Evolutionary conservation across 2,797 vertebrate genomes (phyloP), one percentile per base, ranked within the genome.

Genomic region (Hydrocynus forskahlii): DNA sequence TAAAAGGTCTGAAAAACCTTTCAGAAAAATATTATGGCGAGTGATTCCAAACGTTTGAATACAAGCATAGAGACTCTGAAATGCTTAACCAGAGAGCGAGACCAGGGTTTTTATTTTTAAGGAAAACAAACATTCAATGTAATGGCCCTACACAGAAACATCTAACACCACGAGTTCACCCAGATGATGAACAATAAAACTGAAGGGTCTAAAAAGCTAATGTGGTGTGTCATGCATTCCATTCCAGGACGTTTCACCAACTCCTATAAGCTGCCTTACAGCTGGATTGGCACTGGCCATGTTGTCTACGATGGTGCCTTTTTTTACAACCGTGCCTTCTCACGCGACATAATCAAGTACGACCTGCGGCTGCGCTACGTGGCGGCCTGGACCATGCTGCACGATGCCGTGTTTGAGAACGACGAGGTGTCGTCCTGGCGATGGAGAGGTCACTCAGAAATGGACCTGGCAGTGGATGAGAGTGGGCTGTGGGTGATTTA

Each of bases 401-500:
- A 98, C 0, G 96, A 99, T 0, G 97, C 96, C 1, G 93, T 96
- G 85, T 92, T 97, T 0, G 93, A 93, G 16, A 82, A 79, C 16
- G 97, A 98, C 83, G 96, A 96, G 5, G 93, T 95, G 9, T 95
- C 96, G 0, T 95, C 96, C 0, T 97, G 96, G 97, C 92, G 95
- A 76, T 97, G 97, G 97, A 94, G 90, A 54, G 97, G 97, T 64
- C 95, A 96, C 88, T 97, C 97, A 0, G 95, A 97, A 0, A 94
- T 99, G 79, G 95, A 98, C 91, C 96, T 99, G 0, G 97, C 98
- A 0, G 93, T 97, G 73, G 98, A 99, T 0, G 98, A 99, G 92
- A 99, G 96, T 0, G 98, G 98, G 76, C 92, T 99, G 80, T 99
- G 98, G 98, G 94, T 99, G 83, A 93, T 99, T 88, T 99, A 99